These are phyloP conservation scores for Pimpla rufipes DNA, from an alignment of 2,888 invertebrate species.

Conservation along the genomic window DNA sequence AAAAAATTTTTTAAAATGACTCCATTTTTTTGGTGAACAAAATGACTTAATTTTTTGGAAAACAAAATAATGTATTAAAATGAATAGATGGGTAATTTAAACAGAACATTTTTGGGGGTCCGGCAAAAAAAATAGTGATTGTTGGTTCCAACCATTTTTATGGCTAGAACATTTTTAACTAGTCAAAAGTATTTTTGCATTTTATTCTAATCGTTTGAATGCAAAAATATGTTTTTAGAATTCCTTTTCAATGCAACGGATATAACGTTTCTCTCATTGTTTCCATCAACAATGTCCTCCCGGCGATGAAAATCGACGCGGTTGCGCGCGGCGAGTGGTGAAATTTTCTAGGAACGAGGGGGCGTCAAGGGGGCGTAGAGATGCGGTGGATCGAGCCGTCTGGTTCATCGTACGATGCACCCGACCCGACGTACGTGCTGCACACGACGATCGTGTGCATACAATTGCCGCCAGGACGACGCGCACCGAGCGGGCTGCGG, in stretches of 20 bases:
- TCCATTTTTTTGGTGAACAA: too few species aligned
- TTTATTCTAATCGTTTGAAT: too few species aligned
- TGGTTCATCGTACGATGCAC: slow-evolving; percentile 33
- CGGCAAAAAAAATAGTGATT: too few species aligned
- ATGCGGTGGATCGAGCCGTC: slow-evolving; percentile 28
- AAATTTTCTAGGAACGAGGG: slow-evolving; percentile 16
- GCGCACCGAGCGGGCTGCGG: background rate
- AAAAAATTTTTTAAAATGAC: too few species aligned
- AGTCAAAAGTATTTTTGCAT: too few species aligned
- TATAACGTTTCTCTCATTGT: background rate
- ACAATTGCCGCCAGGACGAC: background rate
- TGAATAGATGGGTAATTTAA: too few species aligned
- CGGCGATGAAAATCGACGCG: slow-evolving; percentile 1
- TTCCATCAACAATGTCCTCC: too few species aligned
- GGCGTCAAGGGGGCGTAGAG: slow-evolving; percentile 8
- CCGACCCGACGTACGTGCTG: background rate
- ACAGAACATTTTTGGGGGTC: too few species aligned
- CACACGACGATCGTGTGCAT: background rate
- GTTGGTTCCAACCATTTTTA: too few species aligned
- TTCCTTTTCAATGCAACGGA: background rate
- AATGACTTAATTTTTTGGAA: too few species aligned
- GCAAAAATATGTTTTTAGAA: background rate
- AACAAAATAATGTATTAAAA: background rate
- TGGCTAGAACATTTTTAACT: too few species aligned
- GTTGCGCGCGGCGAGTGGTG: too few species aligned